These are phyloP conservation scores for Picus viridis DNA, from an alignment of 2,797 vertebrate genomes.

Conservation along the genomic window DNA sequence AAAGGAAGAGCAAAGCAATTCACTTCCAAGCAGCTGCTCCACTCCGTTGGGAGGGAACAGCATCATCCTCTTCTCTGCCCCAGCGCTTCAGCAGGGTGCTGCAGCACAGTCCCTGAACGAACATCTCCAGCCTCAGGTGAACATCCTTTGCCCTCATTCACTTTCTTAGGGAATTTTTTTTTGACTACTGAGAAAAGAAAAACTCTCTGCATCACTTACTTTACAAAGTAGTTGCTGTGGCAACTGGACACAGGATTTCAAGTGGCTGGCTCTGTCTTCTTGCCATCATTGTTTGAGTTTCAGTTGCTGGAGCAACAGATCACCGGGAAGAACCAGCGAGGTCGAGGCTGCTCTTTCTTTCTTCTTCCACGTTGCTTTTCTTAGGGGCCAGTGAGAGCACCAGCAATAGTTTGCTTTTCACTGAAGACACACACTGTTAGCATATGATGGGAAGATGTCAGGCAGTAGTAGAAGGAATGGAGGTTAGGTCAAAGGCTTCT, in stretches of 20 bases:
- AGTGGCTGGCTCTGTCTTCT: slow-evolving; percentile 41
- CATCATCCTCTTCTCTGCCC: background rate
- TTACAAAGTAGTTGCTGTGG: slow-evolving; percentile 73
- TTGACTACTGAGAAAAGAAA: slow-evolving; percentile 15
- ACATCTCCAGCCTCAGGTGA: slow-evolving; percentile 18
- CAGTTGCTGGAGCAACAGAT: slow-evolving; percentile 76
- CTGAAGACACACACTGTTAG: slow-evolving; percentile 70
- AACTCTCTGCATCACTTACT: slow-evolving; percentile 51
- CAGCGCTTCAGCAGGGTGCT: background rate
- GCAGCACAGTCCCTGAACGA: background rate
- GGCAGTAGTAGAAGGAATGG: slow-evolving; percentile 58
- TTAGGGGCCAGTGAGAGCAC: slow-evolving; percentile 14
- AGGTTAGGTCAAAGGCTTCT: slow-evolving; percentile 58
- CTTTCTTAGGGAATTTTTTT: background rate
- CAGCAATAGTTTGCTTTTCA: slow-evolving; percentile 57
- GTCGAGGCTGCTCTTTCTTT: slow-evolving; percentile 62
- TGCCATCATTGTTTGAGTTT: slow-evolving; percentile 71
- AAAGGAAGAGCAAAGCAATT: slow-evolving; percentile 69
- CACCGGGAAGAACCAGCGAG: slow-evolving; percentile 31
- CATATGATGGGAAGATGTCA: slow-evolving; percentile 72
- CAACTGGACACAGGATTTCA: slow-evolving; percentile 57
- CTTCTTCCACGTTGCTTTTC: slow-evolving; percentile 37
- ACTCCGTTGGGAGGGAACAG: background rate
- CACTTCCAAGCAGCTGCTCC: slow-evolving; percentile 42
- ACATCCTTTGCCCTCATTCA: background rate